Evolutionary conservation across 2,797 vertebrate genomes (phyloP).

Genomic region (Acanthurus tractus): DNA sequence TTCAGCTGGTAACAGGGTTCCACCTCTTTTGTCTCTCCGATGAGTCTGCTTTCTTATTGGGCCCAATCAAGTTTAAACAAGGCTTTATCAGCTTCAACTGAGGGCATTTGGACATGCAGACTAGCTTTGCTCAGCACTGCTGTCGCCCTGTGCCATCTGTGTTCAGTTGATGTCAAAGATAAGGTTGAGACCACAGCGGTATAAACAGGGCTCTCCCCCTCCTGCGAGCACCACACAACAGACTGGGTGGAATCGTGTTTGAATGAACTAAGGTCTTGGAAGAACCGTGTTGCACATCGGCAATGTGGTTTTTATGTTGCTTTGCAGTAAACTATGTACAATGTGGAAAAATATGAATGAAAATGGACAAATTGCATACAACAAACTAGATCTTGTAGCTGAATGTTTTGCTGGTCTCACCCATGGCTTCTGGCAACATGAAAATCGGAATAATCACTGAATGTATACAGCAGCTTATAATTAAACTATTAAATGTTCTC

Average conservation of each 20-base stretch:
- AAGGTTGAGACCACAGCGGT: constrained; percentile 61
- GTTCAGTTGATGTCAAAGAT: constrained; percentile 74
- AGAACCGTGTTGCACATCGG: constrained; percentile 78
- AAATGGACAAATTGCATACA: constrained; percentile 85
- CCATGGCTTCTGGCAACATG: constrained; percentile 90
- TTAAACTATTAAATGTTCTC: constrained; percentile 92
- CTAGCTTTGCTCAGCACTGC: constrained; percentile 71
- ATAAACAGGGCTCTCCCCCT: constrained; percentile 61
- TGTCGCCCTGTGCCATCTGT: constrained; percentile 70
- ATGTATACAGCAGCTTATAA: constrained; percentile 92
- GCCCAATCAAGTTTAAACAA: constrained; percentile 52
- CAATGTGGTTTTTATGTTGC: constrained; percentile 82
- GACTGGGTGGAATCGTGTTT: constrained; percentile 68
- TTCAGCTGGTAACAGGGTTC: constrained; percentile 63
- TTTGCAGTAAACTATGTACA: constrained; percentile 85
- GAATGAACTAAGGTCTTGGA: constrained; percentile 58
- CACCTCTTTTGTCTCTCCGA: constrained; percentile 66
- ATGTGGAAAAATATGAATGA: constrained; percentile 82
- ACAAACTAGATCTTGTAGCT: constrained; percentile 87
- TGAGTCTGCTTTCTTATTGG: constrained; percentile 47
- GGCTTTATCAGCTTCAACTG: constrained; percentile 59
- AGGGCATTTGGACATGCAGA: constrained; percentile 59
- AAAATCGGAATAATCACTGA: constrained; percentile 91
- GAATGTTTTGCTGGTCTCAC: constrained; percentile 91
- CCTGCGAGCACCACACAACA: constrained; percentile 54